These are phyloP conservation scores for Mnemiopsis leidyi DNA, from an alignment of 37 sponge, comb jelly and placozoan genomes.

Conservation along the genomic window DNA sequence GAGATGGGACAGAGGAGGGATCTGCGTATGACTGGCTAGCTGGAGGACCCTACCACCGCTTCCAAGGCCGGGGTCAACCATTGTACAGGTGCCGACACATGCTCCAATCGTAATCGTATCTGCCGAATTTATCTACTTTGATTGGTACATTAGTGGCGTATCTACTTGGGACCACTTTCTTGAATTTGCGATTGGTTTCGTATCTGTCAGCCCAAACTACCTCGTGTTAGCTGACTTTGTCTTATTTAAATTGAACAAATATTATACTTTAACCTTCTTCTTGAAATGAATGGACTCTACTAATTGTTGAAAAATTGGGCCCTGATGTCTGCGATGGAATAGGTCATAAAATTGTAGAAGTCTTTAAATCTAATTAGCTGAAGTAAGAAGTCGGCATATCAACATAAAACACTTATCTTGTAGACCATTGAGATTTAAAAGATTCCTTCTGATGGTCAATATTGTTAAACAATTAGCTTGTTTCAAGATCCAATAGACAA, in stretches of 20 bases:
- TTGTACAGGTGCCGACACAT: background rate
- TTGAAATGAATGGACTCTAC: too few species aligned
- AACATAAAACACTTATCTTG: background rate
- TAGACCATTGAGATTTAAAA: background rate
- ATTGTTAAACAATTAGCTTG: background rate
- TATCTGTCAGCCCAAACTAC: too few species aligned
- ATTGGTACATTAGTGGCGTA: too few species aligned
- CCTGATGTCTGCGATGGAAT: too few species aligned
- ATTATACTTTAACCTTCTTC: too few species aligned
- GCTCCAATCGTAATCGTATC: background rate
- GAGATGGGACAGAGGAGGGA: background rate
- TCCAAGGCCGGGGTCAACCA: background rate
- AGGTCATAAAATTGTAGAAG: too few species aligned
- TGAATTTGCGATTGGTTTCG: too few species aligned
- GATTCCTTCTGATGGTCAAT: background rate
- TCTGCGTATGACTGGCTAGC: background rate
- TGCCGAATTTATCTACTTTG: background rate
- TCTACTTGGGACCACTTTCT: too few species aligned
- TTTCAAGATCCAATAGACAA: background rate
- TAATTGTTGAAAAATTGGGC: too few species aligned
- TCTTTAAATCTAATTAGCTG: too few species aligned
- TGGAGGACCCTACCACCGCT: background rate
- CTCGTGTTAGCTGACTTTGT: too few species aligned
- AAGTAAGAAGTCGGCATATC: background rate
- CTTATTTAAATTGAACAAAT: too few species aligned